These are phyloP conservation scores for Drosophila paranaensis DNA, from an alignment of 2,888 invertebrate genomes.

Conservation along the genomic window DNA sequence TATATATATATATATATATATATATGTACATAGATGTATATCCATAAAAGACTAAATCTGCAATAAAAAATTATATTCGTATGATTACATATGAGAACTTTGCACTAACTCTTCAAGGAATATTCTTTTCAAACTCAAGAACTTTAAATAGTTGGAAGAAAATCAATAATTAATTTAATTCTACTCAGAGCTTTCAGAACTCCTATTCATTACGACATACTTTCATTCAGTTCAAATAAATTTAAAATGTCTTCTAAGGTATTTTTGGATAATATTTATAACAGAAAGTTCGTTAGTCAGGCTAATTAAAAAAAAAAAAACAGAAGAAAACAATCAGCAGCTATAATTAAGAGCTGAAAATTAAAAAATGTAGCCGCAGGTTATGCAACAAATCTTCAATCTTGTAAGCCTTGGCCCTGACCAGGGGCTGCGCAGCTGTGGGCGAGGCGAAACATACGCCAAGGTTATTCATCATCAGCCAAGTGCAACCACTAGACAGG, in stretches of 20 bases:
- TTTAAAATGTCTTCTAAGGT: not conserved
- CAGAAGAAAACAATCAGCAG: slow-evolving; percentile 10
- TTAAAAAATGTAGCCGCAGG: slow-evolving; percentile 60
- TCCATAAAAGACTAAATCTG: no score
- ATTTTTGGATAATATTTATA: slow-evolving; percentile 1
- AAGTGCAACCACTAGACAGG: slow-evolving; percentile 75
- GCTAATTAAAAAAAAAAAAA: slow-evolving; percentile 36
- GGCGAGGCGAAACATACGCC: slow-evolving; percentile 51
- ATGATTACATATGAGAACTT: no score
- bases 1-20: not conserved
- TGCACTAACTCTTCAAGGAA: no score
- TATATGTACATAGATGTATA: no score
- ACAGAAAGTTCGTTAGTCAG: not conserved
- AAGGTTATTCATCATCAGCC: slow-evolving; percentile 79
- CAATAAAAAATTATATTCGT: no score
- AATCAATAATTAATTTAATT: no score
- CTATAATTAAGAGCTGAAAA: slow-evolving; percentile 49
- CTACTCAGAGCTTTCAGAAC: not conserved
- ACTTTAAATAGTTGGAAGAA: no score
- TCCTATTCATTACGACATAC: not conserved
- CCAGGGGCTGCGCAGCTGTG: not conserved
- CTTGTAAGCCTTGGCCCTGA: slow-evolving; percentile 6
- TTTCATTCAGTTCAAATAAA: not conserved
- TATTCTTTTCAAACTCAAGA: no score
- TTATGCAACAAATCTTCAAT: slow-evolving; percentile 24